Base-by-base conservation (phyloP, 2,113 vertebrate genomes). In the Brachypodius melanocephalos region DNA sequence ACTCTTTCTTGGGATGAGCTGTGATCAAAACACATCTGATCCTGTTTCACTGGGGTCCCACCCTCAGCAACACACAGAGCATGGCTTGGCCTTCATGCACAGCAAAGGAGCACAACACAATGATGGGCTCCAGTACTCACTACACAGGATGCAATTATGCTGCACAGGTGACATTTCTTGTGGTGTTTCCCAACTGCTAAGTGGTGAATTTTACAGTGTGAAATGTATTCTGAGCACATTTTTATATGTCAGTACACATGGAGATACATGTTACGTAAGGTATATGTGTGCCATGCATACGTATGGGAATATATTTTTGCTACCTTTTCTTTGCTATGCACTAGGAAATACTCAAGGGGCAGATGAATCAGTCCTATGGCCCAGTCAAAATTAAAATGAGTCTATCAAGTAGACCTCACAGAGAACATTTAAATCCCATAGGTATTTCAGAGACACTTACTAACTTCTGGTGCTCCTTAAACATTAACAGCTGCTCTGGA, bases 391-490 rank as follows among this genome's bases (percentile, higher is more conserved):
- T 88, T 73, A 69, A 4, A 3, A 12, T 43, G 46, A 69, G 29
- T 79, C 71, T 82, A 48, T 76, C 38, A 69, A 89, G 71, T 17
- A 63, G 71, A 76, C 67, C 32, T 91, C 89, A 83, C 45, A 94
- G n/a, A 52, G 78, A 82, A 90, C 55, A 69, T 59, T 85, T 85
- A 79, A 96, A 94, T 83, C 81, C 67, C 72, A 43, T 10, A 88
- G 66, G 74, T 75, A 93, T 91, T 89, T 94, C 67, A 91, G 62
- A 93, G 85, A 80, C 62, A 78, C 84, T 91, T 75, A 87, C 43
- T 85, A 95, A 93, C 80, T 94, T 93, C 91, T 94, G 51, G 58
- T 91, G 75, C 32, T 88, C 46, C 72, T 94, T 95, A 96, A 96
- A 94, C 89, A 91, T 68, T 89, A 95, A 66, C 87, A 96, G 91